Base-by-base conservation (phyloP, 1,140 invertebrate genomes). In the Oscheius sp. region DNA sequence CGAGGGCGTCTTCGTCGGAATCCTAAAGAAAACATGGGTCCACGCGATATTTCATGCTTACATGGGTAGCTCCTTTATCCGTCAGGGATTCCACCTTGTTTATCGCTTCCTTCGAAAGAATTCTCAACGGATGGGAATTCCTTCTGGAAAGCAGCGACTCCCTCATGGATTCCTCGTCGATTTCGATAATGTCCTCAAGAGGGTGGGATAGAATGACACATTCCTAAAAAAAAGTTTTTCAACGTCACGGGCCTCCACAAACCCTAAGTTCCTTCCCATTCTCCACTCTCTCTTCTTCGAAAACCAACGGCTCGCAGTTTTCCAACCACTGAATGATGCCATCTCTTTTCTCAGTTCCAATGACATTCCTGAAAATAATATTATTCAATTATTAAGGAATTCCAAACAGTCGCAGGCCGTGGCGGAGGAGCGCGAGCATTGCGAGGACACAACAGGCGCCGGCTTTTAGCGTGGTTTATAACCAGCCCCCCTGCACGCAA, bases 111-210 rank as follows among this genome's bases (percentile, higher is more conserved):
- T 67, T 74, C 29, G 46, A 59, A 28, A 74, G 35, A 29, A 74
- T 74, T 45, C 63, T 26, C 23, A 74, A 35, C 10, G 72, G 72
- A 74, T 74, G 72, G 20, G 64, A 49, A 3, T 32, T 46, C 23
- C 36, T 29, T 29, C 46, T 31, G 3, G 1, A 31, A n/a, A 32
- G 36, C 13, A 62, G 49, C 15, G 70, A 73, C 15, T 65, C 62
- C 52, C 58, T 42, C 62, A 73, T 63, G 28, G 72, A 74, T 36
- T 74, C 72, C 28, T 74, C 72, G 35, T 74, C 72, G 28, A 61
- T 35, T 68, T 74, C 72, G n/a, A 67, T 66, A 3, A 74, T 74
- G 55, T 74, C 72, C 35, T 74, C 72, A 2, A 74, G n/a, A 13
- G 72, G 72, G 68, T 67, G 66, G 10, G 72, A 61, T 0, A 74